Base-by-base conservation (phyloP, 2,797 vertebrate species). In the Sparus aurata region DNA sequence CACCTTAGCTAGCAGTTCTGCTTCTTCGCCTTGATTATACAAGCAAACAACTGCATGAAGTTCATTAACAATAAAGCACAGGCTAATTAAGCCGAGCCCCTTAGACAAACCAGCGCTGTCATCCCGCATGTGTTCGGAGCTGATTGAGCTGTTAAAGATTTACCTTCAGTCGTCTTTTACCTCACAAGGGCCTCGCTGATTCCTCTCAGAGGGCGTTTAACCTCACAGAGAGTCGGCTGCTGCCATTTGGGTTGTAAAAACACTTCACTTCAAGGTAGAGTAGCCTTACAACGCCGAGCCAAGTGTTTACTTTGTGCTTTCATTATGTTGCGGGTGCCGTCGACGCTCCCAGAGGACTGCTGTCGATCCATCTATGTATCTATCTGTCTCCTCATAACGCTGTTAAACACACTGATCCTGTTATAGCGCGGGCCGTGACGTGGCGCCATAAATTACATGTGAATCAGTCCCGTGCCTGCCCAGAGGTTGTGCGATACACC, bases 1-100 rank as follows among this genome's bases (percentile, higher is more conserved):
- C 97, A 98, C 97, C 97, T 98, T 97, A 96, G 97, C 97, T 97
- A 97, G 97, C 96, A 97, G 97, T 99, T 99, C 97, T 98, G 97
- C 97, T 97, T 95, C 97, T 98, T 96, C 96, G 97, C 97, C 97
- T 98, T 98, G 98, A 99, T 99, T 98, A 98, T 99, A 98, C 98
- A 98, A 99, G 98, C 97, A 99, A 99, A 99, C 97, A 99, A 98
- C 97, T 96, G 97, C 96, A 96, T 96, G 97, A 96, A 98, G 97
- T 99, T 99, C 98, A 98, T 99, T 98, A 99, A 98, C 94, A 97
- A 98, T 98, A 98, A 91, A 98, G 97, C 97, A 96, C 96, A 95
- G 97, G 97, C 98, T 99, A 99, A 99, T 99, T 99, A 98, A 98
- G 97, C 97, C 97, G 96, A 96, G 96, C 96, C 97, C 88, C 97